Evolutionary conservation across 1,140 invertebrate genomes (phyloP).

Genomic region (Lepidostoma basale): DNA sequence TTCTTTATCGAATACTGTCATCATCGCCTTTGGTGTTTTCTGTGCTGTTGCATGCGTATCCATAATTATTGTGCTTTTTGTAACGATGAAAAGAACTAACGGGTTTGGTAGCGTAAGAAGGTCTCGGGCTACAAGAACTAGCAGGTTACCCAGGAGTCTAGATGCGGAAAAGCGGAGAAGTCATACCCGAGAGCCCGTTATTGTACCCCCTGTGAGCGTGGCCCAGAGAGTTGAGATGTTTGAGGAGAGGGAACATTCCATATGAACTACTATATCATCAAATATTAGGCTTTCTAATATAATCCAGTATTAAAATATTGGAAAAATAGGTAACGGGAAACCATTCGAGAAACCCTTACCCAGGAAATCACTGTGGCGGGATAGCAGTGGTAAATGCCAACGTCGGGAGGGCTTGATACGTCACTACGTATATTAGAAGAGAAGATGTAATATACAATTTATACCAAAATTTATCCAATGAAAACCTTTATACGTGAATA

Average conservation of each 20-base stretch:
- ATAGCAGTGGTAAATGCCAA: too few species aligned
- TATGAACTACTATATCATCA: not conserved
- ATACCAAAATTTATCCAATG: too few species aligned
- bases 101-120: conserved; percentile 6
- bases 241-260: conserved; percentile 33
- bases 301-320: not conserved
- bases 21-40: conserved; percentile 21
- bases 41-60: conserved; percentile 9
- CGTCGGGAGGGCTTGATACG: too few species aligned
- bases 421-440: not conserved
- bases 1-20: conserved; percentile 1
- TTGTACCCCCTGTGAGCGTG: conserved; percentile 25
- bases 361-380: too few species aligned
- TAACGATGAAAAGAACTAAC: conserved; percentile 2
- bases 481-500: too few species aligned
- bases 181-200: conserved; percentile 10
- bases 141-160: not conserved
- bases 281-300: not conserved
- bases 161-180: conserved; percentile 24
- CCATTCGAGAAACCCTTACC: too few species aligned
- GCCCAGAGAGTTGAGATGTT: conserved; percentile 40
- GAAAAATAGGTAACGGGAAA: not conserved
- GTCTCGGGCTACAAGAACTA: not conserved
- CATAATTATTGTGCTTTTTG: conserved; percentile 21
- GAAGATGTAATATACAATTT: not conserved